These are phyloP conservation scores for Cladorhizidae sp. DNA, from an alignment of 37 sponge, comb jelly and placozoan species.

Conservation along the genomic window DNA sequence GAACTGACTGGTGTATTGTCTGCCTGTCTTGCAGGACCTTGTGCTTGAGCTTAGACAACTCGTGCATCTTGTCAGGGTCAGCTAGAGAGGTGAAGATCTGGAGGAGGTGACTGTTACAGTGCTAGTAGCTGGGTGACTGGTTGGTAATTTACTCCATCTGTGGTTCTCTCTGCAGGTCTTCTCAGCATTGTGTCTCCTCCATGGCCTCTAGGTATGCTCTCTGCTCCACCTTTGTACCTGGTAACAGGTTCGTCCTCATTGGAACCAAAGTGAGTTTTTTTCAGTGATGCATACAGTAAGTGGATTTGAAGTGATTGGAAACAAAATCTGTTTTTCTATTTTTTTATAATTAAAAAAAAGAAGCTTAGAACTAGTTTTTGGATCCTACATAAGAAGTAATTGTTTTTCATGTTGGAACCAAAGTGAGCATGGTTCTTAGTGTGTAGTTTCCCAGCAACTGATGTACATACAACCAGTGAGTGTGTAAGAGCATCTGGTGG, in stretches of 20 bases:
- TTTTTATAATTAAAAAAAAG: no score
- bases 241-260: slow-evolving; percentile 80
- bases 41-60: slow-evolving; percentile 83
- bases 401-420: no score
- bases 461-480: no score
- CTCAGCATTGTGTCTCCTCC: slow-evolving; percentile 77
- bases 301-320: no score
- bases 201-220: slow-evolving; percentile 79
- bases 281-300: no score
- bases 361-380: no score
- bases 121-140: background rate
- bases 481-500: no score
- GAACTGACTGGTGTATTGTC: no score
- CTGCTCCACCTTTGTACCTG: slow-evolving; percentile 80
- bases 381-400: no score
- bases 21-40: slow-evolving; percentile 52
- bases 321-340: no score
- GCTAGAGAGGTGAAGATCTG: slow-evolving; percentile 72
- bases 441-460: no score
- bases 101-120: slow-evolving; percentile 66
- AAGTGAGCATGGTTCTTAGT: no score
- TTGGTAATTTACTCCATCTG: background rate
- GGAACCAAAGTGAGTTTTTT: slow-evolving; percentile 91
- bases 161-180: slow-evolving; percentile 33
- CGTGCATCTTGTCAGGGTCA: slow-evolving; percentile 66